Evolutionary conservation across 2,888 invertebrate species (phyloP).

Genomic region (Drosophila colorata): DNA sequence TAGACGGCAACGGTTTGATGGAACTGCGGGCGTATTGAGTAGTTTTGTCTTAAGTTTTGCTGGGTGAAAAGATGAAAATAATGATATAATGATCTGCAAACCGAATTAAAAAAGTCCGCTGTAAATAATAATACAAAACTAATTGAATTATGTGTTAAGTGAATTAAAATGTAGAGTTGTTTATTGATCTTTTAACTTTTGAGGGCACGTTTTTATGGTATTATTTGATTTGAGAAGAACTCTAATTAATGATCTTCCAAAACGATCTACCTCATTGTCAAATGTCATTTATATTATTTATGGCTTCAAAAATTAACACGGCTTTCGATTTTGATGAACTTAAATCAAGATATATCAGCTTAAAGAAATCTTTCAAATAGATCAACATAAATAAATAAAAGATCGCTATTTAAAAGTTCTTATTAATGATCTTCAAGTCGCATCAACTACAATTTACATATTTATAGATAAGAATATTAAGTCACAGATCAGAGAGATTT

Average conservation of each 20-base stretch:
- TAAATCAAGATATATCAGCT: not conserved
- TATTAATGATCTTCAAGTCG: not conserved
- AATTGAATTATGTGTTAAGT: no score
- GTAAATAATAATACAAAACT: no score
- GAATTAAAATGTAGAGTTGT: no score
- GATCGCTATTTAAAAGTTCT: not conserved
- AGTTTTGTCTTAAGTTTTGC: not conserved
- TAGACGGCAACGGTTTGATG: slow-evolving; percentile 4
- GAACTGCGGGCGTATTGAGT: not conserved
- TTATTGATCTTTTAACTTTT: no score
- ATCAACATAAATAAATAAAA: no score
- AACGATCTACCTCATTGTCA: not conserved
- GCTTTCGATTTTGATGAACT: not conserved
- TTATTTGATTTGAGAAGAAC: not conserved
- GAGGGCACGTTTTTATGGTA: no score
- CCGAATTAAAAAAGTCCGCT: no score
- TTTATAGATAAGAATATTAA: not conserved
- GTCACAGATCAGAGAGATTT: not conserved
- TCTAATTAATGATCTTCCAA: not conserved
- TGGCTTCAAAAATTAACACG: not conserved
- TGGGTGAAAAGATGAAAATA: not conserved
- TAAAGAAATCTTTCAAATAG: not conserved
- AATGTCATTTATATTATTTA: not conserved
- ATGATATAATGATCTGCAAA: not conserved
- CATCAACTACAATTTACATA: slow-evolving; percentile 1